These are phyloP conservation scores for Euura saliciscinereae DNA, from an alignment of 1,140 invertebrate species.

Conservation along the genomic window DNA sequence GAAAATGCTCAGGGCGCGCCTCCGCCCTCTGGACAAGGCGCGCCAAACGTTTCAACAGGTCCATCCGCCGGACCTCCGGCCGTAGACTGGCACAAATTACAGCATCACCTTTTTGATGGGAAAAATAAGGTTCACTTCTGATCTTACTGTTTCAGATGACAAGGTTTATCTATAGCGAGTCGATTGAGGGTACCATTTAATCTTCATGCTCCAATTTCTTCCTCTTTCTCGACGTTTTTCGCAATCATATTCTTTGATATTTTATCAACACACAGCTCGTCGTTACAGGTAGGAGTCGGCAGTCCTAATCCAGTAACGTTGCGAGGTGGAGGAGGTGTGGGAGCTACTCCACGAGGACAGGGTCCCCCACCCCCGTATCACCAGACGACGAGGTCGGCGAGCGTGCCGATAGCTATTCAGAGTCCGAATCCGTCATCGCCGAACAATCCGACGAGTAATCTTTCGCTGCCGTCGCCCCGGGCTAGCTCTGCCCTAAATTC, in stretches of 20 bases:
- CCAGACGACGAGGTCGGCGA: conserved; percentile 80
- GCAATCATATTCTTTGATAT: no score
- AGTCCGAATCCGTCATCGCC: conserved; percentile 75
- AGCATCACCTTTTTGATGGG: conserved; percentile 82
- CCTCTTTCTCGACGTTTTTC: conserved; percentile 17
- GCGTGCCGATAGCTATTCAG: conserved; percentile 80
- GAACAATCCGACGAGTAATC: conserved; percentile 72
- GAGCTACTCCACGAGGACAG: conserved; percentile 68
- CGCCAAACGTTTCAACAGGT: conserved; percentile 52
- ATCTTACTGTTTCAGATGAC: conserved; percentile 12
- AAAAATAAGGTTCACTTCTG: conserved; percentile 56
- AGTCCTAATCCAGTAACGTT: conserved; percentile 58
- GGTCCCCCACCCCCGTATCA: conserved; percentile 88
- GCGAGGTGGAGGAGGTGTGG: conserved; percentile 53
- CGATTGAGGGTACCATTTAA: neutral
- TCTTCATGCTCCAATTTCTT: no score
- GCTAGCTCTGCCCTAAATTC: conserved; percentile 74
- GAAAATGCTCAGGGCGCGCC: conserved; percentile 54
- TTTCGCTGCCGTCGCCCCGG: conserved; percentile 74
- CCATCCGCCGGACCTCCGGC: conserved; percentile 60
- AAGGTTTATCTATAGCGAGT: no score
- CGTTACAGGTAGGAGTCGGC: conserved; percentile 42
- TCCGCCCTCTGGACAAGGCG: conserved; percentile 41
- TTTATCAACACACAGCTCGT: neutral
- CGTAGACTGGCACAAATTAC: conserved; percentile 89